A percentile compares a stretch with the other conserved stretches of the same genome.
phyloP scores from a whole-genome alignment of 2,888 invertebrate species.

The Euzophera pinguis region DNA sequence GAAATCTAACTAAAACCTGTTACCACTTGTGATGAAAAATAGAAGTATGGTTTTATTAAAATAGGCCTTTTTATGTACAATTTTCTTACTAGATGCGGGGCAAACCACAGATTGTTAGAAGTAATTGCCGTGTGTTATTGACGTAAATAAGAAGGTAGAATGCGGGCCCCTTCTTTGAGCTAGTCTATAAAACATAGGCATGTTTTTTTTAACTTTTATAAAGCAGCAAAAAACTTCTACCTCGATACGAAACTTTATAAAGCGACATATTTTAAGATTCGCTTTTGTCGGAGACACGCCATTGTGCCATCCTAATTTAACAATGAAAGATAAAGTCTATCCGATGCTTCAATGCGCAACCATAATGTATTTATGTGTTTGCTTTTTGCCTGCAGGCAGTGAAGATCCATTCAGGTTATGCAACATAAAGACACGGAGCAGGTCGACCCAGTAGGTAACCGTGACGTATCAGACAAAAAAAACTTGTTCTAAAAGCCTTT shows the following conservation, averaged over 20 bases:
- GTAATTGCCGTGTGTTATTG: conserved; percentile 63
- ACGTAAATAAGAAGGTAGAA: conserved; percentile 51
- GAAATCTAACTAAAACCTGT: conserved; percentile 41
- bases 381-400: conserved; percentile 65
- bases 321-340: conserved; percentile 70
- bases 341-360: conserved; percentile 67
- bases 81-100: conserved; percentile 68
- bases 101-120: conserved; percentile 70
- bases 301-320: conserved; percentile 65
- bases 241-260: conserved; percentile 45
- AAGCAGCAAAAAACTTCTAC: conserved; percentile 41
- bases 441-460: conserved; percentile 64
- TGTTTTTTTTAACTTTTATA: conserved; percentile 30
- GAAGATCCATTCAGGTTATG: conserved; percentile 64
- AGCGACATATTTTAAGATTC: conserved; percentile 62
- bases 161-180: conserved; percentile 53
- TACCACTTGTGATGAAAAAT: conserved; percentile 47
- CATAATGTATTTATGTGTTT: conserved; percentile 66
- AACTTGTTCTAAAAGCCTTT: conserved; percentile 19
- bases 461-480: conserved; percentile 47
- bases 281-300: conserved; percentile 56
- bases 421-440: conserved; percentile 56
- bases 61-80: conserved; percentile 63
- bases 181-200: conserved; percentile 38
- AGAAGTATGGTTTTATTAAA: conserved; percentile 54